Evolutionary conservation across 1,140 invertebrate genomes (phyloP).

Genomic region (Conopomorpha cramerella): DNA sequence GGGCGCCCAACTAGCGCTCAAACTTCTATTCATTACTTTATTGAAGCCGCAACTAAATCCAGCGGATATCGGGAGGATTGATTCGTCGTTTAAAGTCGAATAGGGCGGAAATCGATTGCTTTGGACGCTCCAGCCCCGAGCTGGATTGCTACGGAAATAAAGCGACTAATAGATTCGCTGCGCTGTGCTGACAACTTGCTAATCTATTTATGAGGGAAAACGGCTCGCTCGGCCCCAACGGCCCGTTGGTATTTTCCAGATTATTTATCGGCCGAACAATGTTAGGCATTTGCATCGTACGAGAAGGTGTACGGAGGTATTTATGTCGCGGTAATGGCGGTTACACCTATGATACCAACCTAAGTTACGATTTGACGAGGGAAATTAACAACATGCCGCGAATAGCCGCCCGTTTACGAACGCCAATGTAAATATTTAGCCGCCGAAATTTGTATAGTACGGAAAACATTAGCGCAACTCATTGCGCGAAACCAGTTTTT

Average conservation of each 20-base stretch:
- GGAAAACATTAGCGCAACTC: too few species aligned
- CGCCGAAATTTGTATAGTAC: too few species aligned
- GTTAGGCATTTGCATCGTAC: too few species aligned
- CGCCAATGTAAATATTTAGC: too few species aligned
- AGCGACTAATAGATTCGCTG: constrained; percentile 50
- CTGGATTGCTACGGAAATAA: constrained; percentile 46
- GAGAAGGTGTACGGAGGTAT: too few species aligned
- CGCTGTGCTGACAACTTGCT: constrained; percentile 40
- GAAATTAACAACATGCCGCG: too few species aligned
- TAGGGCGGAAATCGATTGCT: constrained; percentile 58
- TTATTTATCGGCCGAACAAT: neutral
- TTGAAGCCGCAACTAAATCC: constrained; percentile 46
- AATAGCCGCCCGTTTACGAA: too few species aligned
- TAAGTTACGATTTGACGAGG: too few species aligned
- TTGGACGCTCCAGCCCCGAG: constrained; percentile 42
- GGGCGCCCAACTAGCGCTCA: too few species aligned
- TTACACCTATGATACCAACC: too few species aligned
- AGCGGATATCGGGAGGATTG: constrained; percentile 42
- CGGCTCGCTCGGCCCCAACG: constrained; percentile 14
- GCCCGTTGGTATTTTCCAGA: neutral
- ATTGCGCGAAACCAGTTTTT: too few species aligned
- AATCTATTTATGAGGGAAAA: constrained; percentile 51
- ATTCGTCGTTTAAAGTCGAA: constrained; percentile 52
- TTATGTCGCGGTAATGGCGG: too few species aligned
- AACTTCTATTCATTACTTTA: constrained; percentile 46